Conservation (phyloP, 2,888 invertebrate species). For the Lithophane leautieri region DNA sequence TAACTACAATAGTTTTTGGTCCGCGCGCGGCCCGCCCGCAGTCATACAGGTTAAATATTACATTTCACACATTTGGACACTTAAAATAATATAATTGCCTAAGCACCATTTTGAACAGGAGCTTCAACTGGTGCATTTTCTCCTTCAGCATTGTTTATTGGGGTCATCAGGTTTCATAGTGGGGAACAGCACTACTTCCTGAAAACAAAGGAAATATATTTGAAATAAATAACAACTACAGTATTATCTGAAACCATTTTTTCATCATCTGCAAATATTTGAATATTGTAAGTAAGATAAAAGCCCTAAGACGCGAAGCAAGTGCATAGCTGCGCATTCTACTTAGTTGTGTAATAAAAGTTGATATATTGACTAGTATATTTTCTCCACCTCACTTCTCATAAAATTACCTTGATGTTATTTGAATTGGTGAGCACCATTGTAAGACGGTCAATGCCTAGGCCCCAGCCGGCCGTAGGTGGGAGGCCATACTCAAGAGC, state of each 20-base stretch:
- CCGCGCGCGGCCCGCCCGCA: no score
- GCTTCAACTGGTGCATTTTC: constrained; percentile 71
- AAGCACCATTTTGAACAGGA: constrained; percentile 80
- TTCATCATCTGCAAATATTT: neutral
- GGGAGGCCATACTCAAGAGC: constrained; percentile 99
- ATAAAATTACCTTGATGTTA: constrained; percentile 96
- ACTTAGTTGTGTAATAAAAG: neutral
- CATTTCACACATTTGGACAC: constrained; percentile 28
- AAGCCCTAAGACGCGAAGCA: neutral
- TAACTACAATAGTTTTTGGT: no score
- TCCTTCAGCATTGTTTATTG: constrained; percentile 90
- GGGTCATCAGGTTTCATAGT: constrained; percentile 99
- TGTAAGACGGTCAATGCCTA: constrained; percentile 98
- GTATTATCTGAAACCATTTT: neutral
- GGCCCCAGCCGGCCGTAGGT: constrained; percentile 99
- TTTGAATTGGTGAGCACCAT: constrained; percentile 99
- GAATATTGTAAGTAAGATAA: neutral
- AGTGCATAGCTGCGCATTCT: neutral
- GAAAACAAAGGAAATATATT: constrained; percentile 72
- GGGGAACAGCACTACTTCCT: constrained; percentile 99
- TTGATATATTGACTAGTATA: neutral
- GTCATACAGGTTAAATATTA: no score
- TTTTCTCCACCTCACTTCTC: neutral
- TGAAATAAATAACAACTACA: neutral
- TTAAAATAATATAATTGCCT: constrained; percentile 33